Percentiles rank a stretch among this genome's conserved stretches.
Evolutionary conservation across 1,140 invertebrate species (phyloP).

Genomic region (Drosophila ambigua): DNA sequence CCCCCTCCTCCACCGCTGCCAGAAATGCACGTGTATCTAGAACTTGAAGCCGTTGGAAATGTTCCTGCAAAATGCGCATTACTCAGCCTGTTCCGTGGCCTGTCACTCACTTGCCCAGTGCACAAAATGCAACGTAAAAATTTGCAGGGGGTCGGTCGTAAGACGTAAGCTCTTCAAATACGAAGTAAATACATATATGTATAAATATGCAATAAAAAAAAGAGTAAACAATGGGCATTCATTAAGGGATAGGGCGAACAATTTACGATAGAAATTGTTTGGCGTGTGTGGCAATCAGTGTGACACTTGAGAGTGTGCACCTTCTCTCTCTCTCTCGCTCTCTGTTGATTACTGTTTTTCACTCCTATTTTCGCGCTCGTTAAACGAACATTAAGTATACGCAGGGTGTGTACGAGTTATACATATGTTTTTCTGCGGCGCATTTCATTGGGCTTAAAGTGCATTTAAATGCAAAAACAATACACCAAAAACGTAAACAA

Average conservation of each 20-base stretch:
- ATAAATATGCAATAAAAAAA: conserved; percentile 36
- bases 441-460: conserved; percentile 59
- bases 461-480: conserved; percentile 42
- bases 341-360: conserved; percentile 9
- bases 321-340: no score
- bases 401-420: conserved; percentile 35
- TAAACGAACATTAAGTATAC: conserved; percentile 68
- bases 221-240: conserved; percentile 52
- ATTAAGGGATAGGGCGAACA: conserved; percentile 44
- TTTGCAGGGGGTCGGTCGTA: background rate
- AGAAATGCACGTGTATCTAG: conserved; percentile 17
- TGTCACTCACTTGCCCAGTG: conserved; percentile 7
- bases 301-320: conserved; percentile 60
- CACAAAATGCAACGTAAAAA: background rate
- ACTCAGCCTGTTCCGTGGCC: conserved; percentile 1
- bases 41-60: background rate
- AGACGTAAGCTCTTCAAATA: conserved; percentile 20
- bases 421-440: conserved; percentile 39
- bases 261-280: conserved; percentile 33
- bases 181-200: conserved; percentile 7
- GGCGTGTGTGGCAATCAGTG: conserved; percentile 65
- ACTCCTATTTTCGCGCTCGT: conserved; percentile 34
- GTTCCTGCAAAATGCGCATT: conserved; percentile 20
- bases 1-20: background rate
- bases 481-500: conserved; percentile 38